Evolutionary conservation across 2,888 invertebrate genomes (phyloP).

Genomic region (Conomelus anceps): DNA sequence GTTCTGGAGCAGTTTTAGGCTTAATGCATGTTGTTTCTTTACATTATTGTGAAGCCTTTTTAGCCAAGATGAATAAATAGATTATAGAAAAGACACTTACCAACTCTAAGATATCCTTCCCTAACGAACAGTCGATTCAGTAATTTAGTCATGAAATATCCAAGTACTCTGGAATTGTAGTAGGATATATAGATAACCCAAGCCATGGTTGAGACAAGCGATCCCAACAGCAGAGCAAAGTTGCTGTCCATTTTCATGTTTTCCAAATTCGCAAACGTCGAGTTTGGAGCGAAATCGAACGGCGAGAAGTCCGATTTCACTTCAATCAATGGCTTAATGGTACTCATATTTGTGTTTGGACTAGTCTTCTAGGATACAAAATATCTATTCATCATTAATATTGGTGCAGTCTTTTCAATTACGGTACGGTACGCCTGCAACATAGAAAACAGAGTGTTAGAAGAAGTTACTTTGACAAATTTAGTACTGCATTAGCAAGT

Average conservation of each 20-base stretch:
- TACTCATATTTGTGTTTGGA: neutral
- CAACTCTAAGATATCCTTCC: conserved; percentile 84
- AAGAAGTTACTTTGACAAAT: neutral
- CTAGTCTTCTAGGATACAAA: neutral
- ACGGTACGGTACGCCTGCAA: neutral
- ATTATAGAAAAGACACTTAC: conserved; percentile 46
- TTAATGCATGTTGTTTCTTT: too few relatives aligned
- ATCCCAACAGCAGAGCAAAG: conserved; percentile 67
- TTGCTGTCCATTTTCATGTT: conserved; percentile 73
- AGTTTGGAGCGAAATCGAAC: conserved; percentile 25
- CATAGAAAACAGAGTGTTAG: neutral
- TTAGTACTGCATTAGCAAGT: neutral
- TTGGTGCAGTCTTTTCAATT: neutral
- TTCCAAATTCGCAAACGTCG: conserved; percentile 37
- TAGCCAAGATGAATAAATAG: neutral
- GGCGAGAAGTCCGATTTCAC: neutral
- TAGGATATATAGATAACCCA: conserved; percentile 94
- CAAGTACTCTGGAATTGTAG: conserved; percentile 88
- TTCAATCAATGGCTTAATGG: neutral
- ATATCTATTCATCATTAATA: neutral
- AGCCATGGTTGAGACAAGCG: conserved; percentile 71
- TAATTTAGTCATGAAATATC: conserved; percentile 80
- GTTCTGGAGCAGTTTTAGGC: too few relatives aligned
- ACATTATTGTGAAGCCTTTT: too few relatives aligned
- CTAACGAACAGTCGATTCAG: conserved; percentile 79